Conservation (phyloP, 1,140 invertebrate genomes). For the Ceratina australensis region DNA sequence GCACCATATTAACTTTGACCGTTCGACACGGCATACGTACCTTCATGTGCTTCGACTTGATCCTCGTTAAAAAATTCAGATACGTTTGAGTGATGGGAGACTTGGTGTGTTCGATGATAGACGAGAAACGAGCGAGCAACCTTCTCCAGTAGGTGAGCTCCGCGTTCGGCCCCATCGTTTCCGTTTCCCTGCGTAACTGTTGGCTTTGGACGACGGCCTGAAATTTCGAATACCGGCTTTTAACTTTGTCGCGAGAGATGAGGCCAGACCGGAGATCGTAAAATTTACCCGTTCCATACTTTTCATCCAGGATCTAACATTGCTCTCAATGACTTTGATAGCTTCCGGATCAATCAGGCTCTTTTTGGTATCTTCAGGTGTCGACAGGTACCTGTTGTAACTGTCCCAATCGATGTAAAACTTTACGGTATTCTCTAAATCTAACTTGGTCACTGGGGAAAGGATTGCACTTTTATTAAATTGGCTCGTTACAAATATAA, state of each 20-base stretch:
- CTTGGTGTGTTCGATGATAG: conserved; percentile 89
- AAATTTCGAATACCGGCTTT: background rate
- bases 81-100: conserved; percentile 83
- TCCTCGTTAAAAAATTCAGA: conserved; percentile 84
- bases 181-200: conserved; percentile 89
- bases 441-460: conserved; percentile 81
- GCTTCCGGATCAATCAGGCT: conserved; percentile 79
- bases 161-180: conserved; percentile 88
- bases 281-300: conserved; percentile 82
- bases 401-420: conserved; percentile 81
- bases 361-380: conserved; percentile 76
- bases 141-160: conserved; percentile 92
- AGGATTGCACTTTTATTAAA: conserved; percentile 13
- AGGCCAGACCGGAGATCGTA: background rate
- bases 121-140: conserved; percentile 88
- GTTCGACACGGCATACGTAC: conserved; percentile 73
- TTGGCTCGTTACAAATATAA: no score
- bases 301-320: conserved; percentile 83
- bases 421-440: conserved; percentile 80
- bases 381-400: conserved; percentile 80
- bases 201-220: conserved; percentile 84
- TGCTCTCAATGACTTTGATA: conserved; percentile 80
- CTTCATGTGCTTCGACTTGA: conserved; percentile 85
- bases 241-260: no score
- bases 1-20: no score